Evolutionary conservation across 2,113 vertebrate species (phyloP).

Genomic region (Pavo muticus): DNA sequence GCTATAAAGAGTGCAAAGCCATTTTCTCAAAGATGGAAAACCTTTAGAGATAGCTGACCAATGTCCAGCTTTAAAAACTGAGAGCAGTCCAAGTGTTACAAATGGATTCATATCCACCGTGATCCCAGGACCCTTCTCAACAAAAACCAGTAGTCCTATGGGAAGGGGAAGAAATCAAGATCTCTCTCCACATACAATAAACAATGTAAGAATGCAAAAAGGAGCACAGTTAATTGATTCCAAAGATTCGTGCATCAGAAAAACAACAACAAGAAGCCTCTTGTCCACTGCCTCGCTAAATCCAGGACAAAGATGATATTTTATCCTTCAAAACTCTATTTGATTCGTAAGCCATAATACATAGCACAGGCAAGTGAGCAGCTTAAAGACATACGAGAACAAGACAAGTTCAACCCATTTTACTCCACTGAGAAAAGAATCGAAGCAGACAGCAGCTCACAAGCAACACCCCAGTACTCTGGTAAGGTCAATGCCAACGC

Average conservation of each 20-base stretch:
- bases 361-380: background rate
- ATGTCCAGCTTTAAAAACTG: slow-evolving; percentile 18
- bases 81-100: background rate
- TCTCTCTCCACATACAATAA: fast-evolving
- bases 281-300: background rate
- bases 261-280: background rate
- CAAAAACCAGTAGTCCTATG: background rate
- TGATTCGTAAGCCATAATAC: background rate
- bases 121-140: background rate
- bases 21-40: slow-evolving; percentile 62
- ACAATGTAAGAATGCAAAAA: background rate
- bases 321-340: background rate
- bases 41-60: slow-evolving; percentile 38
- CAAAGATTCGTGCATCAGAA: background rate
- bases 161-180: background rate
- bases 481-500: background rate
- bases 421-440: background rate
- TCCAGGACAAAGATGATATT: background rate
- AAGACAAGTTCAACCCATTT: background rate
- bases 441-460: background rate
- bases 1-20: slow-evolving; percentile 46
- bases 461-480: background rate
- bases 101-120: background rate
- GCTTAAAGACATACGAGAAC: background rate
- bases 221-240: background rate